Evolutionary conservation across 1,140 invertebrate species (phyloP), one percentile per base, ranked within the genome.

Genomic region (Portunus trituberculatus): DNA sequence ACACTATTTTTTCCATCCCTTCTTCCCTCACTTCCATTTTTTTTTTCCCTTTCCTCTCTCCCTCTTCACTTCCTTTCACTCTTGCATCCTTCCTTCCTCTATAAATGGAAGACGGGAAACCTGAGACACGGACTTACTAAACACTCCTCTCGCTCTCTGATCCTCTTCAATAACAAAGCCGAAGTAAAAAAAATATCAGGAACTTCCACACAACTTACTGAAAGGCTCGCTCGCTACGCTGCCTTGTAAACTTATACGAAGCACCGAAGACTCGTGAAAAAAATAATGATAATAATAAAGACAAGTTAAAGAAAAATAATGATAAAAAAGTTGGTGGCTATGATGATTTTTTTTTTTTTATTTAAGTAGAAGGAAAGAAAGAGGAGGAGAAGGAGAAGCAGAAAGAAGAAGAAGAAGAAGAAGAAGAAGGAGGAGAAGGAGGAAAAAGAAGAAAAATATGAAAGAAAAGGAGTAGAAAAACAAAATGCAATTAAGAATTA

Each of bases 351-450:
- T 82, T 25, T 82, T 82, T 7, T 20, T 82, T 25, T 8, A 3
- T 20, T 82, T 86, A 8, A 14, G 32, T 29, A 87, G 84, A 87
- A 14, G 32, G 84, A 87, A 14, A 87, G 84, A 87, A 14, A 87
- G 84, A 87, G 84, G 32, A 29, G 32, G 84, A 87, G 84, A 87
- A 29, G 32, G 84, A 87, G 84, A 87, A 29, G 32, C n/a, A n/a
- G n/a, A n/a, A n/a, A n/a, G n/a, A n/a, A n/a, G n/a, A n/a, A n/a
- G n/a, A n/a, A n/a, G n/a, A n/a, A n/a, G n/a, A n/a, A n/a, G n/a
- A n/a, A n/a, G n/a, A n/a, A n/a, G n/a, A n/a, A n/a, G n/a, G n/a
- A n/a, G n/a, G n/a, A n/a, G n/a, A n/a, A n/a, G n/a, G n/a, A n/a
- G n/a, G n/a, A n/a, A n/a, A n/a, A n/a, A n/a, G n/a, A n/a, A n/a